phyloP scores from a whole-genome alignment of 2,113 vertebrate genomes.

The Phycodurus eques region DNA sequence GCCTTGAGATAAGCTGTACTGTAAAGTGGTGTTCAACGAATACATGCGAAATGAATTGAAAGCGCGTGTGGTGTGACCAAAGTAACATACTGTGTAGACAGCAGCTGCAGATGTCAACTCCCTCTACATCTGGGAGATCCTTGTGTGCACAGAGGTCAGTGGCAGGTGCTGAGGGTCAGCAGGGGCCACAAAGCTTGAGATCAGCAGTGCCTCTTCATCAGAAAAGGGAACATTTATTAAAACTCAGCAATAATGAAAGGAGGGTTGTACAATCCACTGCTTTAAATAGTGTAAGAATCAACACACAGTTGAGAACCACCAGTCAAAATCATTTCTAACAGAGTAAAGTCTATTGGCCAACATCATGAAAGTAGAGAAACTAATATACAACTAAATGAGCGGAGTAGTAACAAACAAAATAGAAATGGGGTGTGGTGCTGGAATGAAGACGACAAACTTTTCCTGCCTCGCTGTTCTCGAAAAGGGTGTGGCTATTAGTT shows the following conservation, averaged over 20 bases:
- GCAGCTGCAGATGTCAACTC: conserved; percentile 57
- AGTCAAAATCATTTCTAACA: neutral
- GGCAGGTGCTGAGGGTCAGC: conserved; percentile 20
- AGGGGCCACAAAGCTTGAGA: conserved; percentile 17
- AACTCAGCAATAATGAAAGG: neutral
- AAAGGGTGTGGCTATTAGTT: conserved; percentile 69
- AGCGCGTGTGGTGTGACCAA: neutral
- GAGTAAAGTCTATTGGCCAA: neutral
- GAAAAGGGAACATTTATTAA: neutral
- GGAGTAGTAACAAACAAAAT: neutral
- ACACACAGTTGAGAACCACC: neutral
- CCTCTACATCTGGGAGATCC: conserved; percentile 71
- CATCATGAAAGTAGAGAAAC: neutral
- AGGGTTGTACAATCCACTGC: neutral
- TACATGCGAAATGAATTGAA: neutral
- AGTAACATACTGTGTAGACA: conserved; percentile 56
- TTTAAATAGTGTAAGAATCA: neutral
- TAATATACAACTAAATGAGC: neutral
- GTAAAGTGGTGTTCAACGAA: too few species aligned
- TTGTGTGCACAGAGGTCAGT: conserved; percentile 41
- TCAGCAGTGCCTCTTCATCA: neutral
- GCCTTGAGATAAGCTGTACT: neutral
- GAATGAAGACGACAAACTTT: neutral
- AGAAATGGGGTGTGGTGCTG: neutral
- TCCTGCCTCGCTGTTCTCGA: conserved; percentile 40